phyloP scores from a whole-genome alignment of 2,888 invertebrate species.

The Ellobium chinense region DNA sequence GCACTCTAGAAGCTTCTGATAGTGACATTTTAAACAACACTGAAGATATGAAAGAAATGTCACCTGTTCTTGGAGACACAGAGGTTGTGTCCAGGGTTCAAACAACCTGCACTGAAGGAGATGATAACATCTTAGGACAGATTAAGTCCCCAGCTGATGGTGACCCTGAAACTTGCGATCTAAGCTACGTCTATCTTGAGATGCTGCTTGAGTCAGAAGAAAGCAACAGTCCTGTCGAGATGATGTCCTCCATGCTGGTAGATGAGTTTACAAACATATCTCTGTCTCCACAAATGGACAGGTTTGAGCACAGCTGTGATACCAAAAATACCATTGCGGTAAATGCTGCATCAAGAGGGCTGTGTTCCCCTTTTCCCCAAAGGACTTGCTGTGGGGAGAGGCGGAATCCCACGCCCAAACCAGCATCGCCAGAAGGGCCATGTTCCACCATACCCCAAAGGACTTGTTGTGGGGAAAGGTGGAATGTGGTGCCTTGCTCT shows the following conservation, averaged over 20 bases:
- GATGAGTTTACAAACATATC: not conserved
- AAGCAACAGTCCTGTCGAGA: not conserved
- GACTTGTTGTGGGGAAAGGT: not conserved
- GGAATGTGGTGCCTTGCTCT: not conserved
- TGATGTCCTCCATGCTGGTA: not conserved
- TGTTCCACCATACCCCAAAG: not conserved
- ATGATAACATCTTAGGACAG: not conserved
- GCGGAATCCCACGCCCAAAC: too few relatives aligned
- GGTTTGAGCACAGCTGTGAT: conserved; percentile 15
- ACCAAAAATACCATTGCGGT: not conserved
- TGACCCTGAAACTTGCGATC: conserved; percentile 4
- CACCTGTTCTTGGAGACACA: not conserved
- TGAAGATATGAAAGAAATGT: not conserved
- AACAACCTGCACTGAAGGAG: not conserved
- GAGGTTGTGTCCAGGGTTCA: not conserved
- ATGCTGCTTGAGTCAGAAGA: conserved; percentile 18
- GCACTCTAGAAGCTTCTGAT: not conserved
- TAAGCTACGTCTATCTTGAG: conserved; percentile 21
- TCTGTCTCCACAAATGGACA: not conserved
- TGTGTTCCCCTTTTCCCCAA: not conserved
- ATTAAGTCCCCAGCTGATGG: not conserved
- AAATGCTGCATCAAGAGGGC: not conserved
- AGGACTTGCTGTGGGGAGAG: too few relatives aligned
- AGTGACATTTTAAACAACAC: not conserved
- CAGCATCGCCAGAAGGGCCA: not conserved